phyloP scores from a whole-genome alignment of 2,888 invertebrate genomes.

The Torymus aiolomorphi region DNA sequence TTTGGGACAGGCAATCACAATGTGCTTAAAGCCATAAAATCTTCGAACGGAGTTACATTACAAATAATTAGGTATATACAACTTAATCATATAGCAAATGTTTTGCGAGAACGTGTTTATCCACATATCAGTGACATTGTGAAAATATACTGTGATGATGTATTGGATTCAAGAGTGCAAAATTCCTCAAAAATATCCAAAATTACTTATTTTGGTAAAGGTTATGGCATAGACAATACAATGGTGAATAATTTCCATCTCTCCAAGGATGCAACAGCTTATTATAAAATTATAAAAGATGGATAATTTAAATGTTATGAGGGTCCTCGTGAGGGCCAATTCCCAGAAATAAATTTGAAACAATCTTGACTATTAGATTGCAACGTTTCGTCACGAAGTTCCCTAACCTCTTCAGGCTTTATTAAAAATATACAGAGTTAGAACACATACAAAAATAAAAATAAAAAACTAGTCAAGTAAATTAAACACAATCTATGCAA shows the following conservation, averaged over 20 bases:
- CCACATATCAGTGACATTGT: neutral
- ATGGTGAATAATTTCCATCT: neutral
- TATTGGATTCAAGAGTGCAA: neutral
- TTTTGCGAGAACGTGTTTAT: neutral
- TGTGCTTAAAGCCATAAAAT: conserved; percentile 21
- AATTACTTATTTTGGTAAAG: neutral
- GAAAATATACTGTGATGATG: neutral
- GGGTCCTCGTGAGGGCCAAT: no score
- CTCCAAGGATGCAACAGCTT: neutral
- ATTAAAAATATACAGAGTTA: no score
- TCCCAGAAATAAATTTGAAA: no score
- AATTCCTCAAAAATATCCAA: neutral
- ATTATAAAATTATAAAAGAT: conserved; percentile 1
- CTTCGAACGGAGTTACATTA: neutral
- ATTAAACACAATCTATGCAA: no score
- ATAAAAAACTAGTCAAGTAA: no score
- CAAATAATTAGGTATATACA: conserved; percentile 5
- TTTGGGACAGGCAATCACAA: conserved; percentile 7
- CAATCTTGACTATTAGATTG: no score
- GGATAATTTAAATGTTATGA: no score
- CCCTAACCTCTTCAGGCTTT: no score
- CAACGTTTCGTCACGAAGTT: no score
- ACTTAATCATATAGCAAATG: neutral
- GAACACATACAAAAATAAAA: no score
- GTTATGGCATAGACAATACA: neutral